phyloP scores from a whole-genome alignment of 2,113 vertebrate genomes.

The Smithornis capensis region DNA sequence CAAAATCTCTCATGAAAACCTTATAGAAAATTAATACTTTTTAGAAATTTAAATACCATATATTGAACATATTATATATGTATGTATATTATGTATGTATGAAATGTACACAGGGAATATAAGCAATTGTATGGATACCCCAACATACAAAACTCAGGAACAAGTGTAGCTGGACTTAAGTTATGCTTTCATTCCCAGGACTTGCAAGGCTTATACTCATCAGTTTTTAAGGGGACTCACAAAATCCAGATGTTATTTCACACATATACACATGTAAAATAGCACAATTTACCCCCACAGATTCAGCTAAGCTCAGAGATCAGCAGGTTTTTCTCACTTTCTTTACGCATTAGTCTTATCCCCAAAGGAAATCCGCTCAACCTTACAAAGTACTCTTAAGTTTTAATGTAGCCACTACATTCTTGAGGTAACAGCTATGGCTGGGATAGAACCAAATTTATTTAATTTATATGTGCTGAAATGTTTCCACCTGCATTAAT shows the following conservation, averaged over 20 bases:
- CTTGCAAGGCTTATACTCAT: background rate
- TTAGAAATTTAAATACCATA: background rate
- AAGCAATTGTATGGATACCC: background rate
- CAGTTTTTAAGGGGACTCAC: background rate
- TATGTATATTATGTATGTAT: background rate
- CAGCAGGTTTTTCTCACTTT: constrained; percentile 41
- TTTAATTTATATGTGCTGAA: background rate
- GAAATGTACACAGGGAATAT: background rate
- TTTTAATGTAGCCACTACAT: constrained; percentile 2
- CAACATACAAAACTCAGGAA: background rate
- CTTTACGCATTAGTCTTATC: background rate
- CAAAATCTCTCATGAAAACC: background rate
- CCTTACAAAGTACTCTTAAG: background rate
- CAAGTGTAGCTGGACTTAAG: background rate
- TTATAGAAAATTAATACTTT: background rate
- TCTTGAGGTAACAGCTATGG: background rate
- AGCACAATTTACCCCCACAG: background rate
- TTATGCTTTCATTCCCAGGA: background rate
- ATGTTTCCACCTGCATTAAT: background rate
- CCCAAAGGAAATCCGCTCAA: constrained; percentile 33
- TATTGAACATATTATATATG: background rate
- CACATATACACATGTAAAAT: background rate
- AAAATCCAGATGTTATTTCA: constrained; percentile 47
- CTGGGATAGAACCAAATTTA: background rate
- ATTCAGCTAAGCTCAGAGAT: constrained; percentile 38